A percentile compares a stretch with the other conserved stretches of the same genome.
phyloP scores from a whole-genome alignment of 2,113 vertebrate species.

The Gnathonemus echidnorhynchus region DNA sequence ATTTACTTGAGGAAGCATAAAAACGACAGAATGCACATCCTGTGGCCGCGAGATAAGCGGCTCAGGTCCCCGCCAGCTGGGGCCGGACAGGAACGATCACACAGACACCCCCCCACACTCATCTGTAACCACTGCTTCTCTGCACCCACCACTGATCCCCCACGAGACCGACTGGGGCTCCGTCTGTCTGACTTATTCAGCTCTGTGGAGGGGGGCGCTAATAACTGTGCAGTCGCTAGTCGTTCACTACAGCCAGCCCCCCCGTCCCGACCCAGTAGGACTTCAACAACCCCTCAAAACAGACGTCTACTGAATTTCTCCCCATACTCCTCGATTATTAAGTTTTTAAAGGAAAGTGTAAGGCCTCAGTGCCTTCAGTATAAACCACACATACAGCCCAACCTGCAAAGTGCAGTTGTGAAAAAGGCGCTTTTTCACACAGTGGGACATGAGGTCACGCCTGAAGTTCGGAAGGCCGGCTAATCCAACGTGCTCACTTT shows the following conservation, averaged over 20 bases:
- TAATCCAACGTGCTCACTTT: not conserved
- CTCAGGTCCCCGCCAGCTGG: not conserved
- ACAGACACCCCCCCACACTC: not conserved
- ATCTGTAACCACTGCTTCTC: not conserved
- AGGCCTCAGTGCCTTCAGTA: not conserved
- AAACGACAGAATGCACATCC: not conserved
- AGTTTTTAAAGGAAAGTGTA: not conserved
- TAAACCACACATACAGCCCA: not conserved
- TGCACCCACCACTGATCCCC: not conserved
- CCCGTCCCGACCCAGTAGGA: not conserved
- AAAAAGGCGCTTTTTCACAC: not conserved
- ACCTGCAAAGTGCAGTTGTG: not conserved
- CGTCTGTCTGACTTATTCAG: not conserved
- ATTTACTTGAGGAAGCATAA: not conserved
- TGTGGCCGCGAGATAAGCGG: conserved; percentile 13
- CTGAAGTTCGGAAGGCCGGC: not conserved
- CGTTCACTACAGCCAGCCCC: not conserved
- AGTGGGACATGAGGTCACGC: not conserved
- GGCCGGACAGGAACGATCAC: not conserved
- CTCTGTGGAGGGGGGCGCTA: not conserved
- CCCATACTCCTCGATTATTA: not conserved
- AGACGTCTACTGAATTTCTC: not conserved
- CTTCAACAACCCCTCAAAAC: not conserved
- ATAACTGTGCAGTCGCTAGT: not conserved
- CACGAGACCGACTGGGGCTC: not conserved